Evolutionary conservation across 2,797 vertebrate species (phyloP).

Genomic region (Psittacula derbiana): DNA sequence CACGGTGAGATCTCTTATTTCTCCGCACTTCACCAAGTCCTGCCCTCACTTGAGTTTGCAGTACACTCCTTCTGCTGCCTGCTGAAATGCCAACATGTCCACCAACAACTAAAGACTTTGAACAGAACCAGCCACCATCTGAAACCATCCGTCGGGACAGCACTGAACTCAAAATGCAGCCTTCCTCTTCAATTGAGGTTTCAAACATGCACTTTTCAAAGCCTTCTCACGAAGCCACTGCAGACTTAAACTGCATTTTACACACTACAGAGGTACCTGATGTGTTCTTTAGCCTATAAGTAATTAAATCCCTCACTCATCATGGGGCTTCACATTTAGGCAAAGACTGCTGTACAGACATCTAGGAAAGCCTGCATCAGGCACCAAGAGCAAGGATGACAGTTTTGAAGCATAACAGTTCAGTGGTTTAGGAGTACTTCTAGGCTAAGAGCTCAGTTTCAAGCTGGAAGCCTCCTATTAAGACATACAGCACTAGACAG

Average conservation of each 20-base stretch:
- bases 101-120: not conserved
- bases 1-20: not conserved
- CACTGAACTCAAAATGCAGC: not conserved
- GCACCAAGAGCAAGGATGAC: not conserved
- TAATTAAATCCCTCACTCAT: not conserved
- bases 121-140: not conserved
- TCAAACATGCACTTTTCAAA: not conserved
- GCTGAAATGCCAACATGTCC: not conserved
- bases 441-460: not conserved
- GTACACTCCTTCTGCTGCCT: not conserved
- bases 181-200: not conserved
- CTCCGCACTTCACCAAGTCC: not conserved
- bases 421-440: not conserved
- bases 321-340: not conserved
- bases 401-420: not conserved
- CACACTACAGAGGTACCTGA: fast-evolving
- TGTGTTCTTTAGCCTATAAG: not conserved
- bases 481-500: not conserved
- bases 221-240: not conserved
- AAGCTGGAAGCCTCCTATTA: not conserved
- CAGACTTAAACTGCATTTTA: not conserved
- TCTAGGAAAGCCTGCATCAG: not conserved
- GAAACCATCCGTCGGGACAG: not conserved
- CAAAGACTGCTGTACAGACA: not conserved
- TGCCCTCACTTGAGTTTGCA: not conserved